Evolutionary conservation across 2,888 invertebrate species (phyloP).

Genomic region (Xylota segnis): DNA sequence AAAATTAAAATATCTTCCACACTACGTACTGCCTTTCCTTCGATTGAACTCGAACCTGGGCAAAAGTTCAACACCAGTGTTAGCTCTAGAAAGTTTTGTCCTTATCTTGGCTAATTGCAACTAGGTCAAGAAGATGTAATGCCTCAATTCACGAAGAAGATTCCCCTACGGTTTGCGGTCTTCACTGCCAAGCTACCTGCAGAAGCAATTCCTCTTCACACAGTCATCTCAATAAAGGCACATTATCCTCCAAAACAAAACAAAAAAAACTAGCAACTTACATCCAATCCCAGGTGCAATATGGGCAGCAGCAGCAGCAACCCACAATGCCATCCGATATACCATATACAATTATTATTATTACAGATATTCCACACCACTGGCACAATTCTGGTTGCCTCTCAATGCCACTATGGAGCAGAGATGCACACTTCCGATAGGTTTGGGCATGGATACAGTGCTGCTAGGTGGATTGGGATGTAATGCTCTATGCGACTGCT

Average conservation of each 20-base stretch:
- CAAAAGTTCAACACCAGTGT: slow-evolving; percentile 48
- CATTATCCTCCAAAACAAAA: slow-evolving; percentile 51
- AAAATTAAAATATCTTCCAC: slow-evolving; percentile 40
- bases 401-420: slow-evolving; percentile 45
- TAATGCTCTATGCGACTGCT: slow-evolving; percentile 69
- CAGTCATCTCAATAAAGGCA: slow-evolving; percentile 61
- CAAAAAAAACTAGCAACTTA: slow-evolving; percentile 5
- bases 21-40: not conserved
- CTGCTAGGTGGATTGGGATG: slow-evolving; percentile 59
- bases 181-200: slow-evolving; percentile 49
- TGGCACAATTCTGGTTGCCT: slow-evolving; percentile 67
- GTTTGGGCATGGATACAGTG: slow-evolving; percentile 56
- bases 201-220: slow-evolving; percentile 52
- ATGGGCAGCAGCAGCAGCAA: slow-evolving; percentile 57
- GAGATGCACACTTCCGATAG: slow-evolving; percentile 76
- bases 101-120: slow-evolving; percentile 71
- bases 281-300: slow-evolving; percentile 67
- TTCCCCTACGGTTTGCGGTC: slow-evolving; percentile 40
- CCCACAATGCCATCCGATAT: slow-evolving; percentile 63
- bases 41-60: slow-evolving; percentile 36
- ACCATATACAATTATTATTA: slow-evolving; percentile 72
- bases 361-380: slow-evolving; percentile 73
- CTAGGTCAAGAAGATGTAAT: slow-evolving; percentile 64
- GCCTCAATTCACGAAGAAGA: slow-evolving; percentile 64
- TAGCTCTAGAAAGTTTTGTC: slow-evolving; percentile 64